These are phyloP conservation scores for Andrena minutula DNA, from an alignment of 2,888 invertebrate genomes.

Conservation along the genomic window DNA sequence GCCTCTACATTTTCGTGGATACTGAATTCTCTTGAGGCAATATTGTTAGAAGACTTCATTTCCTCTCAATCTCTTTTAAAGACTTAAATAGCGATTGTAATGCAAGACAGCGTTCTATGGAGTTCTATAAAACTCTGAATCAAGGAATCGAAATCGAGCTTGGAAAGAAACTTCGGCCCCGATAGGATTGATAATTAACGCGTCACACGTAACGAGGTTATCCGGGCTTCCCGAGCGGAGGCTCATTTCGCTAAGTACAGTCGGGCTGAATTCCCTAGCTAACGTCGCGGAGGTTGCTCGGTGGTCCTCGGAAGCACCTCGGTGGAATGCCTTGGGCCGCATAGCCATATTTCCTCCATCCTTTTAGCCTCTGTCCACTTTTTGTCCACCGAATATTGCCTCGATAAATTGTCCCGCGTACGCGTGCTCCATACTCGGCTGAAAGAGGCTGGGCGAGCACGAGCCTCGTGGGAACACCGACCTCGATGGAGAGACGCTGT, in stretches of 20 bases:
- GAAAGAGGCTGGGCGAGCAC: slow-evolving; percentile 5
- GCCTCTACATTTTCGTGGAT: background rate
- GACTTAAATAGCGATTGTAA: too few species aligned
- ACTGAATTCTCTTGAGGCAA: background rate
- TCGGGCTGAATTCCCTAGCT: background rate
- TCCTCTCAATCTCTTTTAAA: background rate
- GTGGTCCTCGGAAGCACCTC: slow-evolving; percentile 2
- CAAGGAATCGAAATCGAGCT: background rate
- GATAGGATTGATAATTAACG: background rate
- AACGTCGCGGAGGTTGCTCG: background rate
- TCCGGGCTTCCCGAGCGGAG: background rate
- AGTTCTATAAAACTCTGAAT: background rate
- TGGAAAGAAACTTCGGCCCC: background rate
- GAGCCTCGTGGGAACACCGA: background rate
- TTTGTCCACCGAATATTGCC: slow-evolving; percentile 44
- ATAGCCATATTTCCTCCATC: background rate
- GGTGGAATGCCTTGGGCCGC: background rate
- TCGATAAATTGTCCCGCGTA: slow-evolving; percentile 49
- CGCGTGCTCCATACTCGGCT: background rate
- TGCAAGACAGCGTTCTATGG: too few species aligned
- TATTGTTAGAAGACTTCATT: slow-evolving; percentile 16
- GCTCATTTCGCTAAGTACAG: background rate
- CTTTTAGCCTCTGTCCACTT: slow-evolving; percentile 12
- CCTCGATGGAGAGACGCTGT: background rate
- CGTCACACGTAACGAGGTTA: background rate